These are phyloP conservation scores for Andrena camellia DNA, from an alignment of 2,888 invertebrate genomes.

Conservation along the genomic window DNA sequence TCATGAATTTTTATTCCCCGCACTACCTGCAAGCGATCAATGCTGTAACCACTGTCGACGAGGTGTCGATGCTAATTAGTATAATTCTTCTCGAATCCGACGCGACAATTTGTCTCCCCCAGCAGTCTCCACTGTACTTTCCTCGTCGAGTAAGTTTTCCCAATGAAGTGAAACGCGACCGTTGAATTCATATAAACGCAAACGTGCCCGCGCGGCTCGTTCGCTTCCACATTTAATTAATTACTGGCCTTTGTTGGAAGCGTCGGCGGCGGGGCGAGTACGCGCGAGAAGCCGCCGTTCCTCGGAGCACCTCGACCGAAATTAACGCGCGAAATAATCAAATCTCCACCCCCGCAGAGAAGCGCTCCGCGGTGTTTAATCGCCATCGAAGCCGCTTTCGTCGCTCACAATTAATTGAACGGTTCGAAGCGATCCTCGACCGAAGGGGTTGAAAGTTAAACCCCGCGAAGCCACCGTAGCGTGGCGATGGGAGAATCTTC, in stretches of 20 bases:
- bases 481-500: background rate
- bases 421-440: background rate
- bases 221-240: constrained; percentile 23
- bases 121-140: background rate
- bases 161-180: background rate
- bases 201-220: background rate
- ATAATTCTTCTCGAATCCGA: background rate
- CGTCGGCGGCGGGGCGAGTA: background rate
- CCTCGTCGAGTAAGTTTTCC: background rate
- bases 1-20: too few species aligned
- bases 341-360: background rate
- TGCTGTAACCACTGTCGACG: too few species aligned
- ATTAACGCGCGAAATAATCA: constrained; percentile 20
- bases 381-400: constrained; percentile 4
- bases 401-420: constrained; percentile 12
- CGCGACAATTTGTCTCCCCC: background rate
- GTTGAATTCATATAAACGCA: constrained; percentile 1
- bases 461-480: background rate
- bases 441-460: background rate
- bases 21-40: background rate
- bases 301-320: background rate
- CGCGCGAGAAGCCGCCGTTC: background rate
- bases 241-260: constrained; percentile 5
- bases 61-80: background rate
- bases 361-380: constrained; percentile 9